These are phyloP conservation scores for Oxyruncus cristatus DNA, from an alignment of 2,113 vertebrate genomes.

Conservation along the genomic window DNA sequence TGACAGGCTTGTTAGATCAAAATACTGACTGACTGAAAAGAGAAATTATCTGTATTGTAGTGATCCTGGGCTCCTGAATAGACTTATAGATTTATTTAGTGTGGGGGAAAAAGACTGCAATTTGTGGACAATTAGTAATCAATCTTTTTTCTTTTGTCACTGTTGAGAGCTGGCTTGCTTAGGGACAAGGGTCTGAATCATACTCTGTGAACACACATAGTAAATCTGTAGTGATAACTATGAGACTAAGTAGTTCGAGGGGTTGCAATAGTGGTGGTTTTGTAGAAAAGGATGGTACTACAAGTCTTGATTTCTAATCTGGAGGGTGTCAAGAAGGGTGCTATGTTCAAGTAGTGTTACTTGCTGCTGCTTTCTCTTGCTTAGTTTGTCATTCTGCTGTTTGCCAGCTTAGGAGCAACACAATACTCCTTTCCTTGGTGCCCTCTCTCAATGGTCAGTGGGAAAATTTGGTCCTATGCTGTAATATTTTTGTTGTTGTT, in stretches of 20 bases:
- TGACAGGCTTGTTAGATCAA: neutral
- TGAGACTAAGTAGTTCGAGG: neutral
- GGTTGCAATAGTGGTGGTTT: neutral
- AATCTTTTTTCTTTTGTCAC: neutral
- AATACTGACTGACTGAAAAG: neutral
- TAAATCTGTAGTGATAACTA: neutral
- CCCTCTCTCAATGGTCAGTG: neutral
- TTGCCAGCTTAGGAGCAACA: neutral
- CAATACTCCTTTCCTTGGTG: neutral
- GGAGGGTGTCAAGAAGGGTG: neutral
- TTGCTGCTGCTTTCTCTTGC: neutral
- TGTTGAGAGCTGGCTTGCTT: neutral
- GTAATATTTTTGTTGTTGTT: neutral
- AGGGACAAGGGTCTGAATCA: neutral
- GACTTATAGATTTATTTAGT: neutral
- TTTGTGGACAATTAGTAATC: neutral
- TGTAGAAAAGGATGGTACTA: neutral
- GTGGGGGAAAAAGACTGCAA: no score
- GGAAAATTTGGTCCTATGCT: neutral
- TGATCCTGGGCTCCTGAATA: neutral
- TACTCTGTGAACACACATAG: neutral
- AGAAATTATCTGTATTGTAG: neutral
- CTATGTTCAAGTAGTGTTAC: neutral
- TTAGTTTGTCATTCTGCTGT: neutral
- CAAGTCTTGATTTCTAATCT: neutral